A percentile compares a stretch with the other conserved stretches of the same genome.
Conservation (phyloP, 1,140 invertebrate genomes). For the Cepaea nemoralis region DNA sequence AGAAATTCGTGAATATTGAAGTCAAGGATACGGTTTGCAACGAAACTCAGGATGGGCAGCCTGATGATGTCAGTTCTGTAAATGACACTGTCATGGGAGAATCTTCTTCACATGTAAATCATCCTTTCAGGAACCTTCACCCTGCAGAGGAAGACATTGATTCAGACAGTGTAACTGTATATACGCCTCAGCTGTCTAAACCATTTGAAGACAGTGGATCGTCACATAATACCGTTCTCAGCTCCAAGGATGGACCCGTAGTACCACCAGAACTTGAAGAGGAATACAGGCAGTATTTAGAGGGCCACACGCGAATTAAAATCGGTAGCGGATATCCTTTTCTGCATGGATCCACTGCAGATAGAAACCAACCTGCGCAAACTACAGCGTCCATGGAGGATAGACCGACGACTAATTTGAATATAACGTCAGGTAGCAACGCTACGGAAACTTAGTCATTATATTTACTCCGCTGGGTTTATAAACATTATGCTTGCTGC, state of each 20-base stretch:
- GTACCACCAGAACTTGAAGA: not conserved
- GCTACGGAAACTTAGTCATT: too few relatives aligned
- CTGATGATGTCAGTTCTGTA: not conserved
- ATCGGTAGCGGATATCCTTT: not conserved
- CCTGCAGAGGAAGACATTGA: not conserved
- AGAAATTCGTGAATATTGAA: not conserved
- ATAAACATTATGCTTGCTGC: too few relatives aligned
- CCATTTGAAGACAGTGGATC: not conserved
- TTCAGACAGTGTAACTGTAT: not conserved
- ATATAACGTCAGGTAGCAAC: too few relatives aligned
- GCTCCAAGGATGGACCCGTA: not conserved
- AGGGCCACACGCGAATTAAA: not conserved
- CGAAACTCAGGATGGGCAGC: not conserved
- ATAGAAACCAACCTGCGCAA: too few relatives aligned
- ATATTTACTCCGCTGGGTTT: too few relatives aligned
- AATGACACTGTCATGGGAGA: not conserved
- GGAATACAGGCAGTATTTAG: not conserved
- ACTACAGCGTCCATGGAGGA: too few relatives aligned
- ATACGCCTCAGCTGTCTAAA: not conserved
- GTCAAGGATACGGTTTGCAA: not conserved
- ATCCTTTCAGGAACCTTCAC: not conserved
- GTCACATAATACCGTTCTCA: not conserved
- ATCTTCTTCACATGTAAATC: not conserved
- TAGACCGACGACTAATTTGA: too few relatives aligned
- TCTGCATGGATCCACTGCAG: not conserved